Evolutionary conservation across 2,797 vertebrate species (phyloP), one percentile per base, ranked within the genome.

Genomic region (Aselliscus stoliczkanus): DNA sequence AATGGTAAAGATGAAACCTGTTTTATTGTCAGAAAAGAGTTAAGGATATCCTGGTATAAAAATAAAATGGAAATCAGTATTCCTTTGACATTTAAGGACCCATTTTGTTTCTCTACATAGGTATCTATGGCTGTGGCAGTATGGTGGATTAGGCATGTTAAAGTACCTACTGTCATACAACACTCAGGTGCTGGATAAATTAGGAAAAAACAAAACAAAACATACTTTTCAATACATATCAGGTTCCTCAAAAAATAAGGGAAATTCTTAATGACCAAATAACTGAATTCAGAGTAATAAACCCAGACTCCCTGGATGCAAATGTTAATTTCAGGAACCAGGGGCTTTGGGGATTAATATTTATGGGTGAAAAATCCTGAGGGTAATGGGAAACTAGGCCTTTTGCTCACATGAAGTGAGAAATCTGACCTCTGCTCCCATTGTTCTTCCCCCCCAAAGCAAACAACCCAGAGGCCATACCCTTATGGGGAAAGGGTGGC

Each of bases 1-100:
- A 62, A 93, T 93, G 47, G 64, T 95, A 83, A 96, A 93, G 72
- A 75, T 73, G 69, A 97, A 96, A 84, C 21, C 54, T 82, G 34
- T 93, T 95, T 96, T 96, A 96, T 93, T 93, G 79, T 92, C 81
- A 70, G 64, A 89, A 91, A 89, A 93, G 34, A 97, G 37, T 96
- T 93, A 82, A 95, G 79, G 70, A 44, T 90, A 80, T 81, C 54
- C 69, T 93, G 62, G 58, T 50, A 70, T 90, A 93, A 93, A 94
- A 92, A 81, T 94, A 80, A 90, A 34, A 34, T 65, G 44, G 65
- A 62, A 96, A 72, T 75, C 65, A 81, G 2, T 87, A 10, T 82
- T 47, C 47, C 31, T 92, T 92, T 93, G 56, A 93, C 54, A 93
- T 65, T 77, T 69, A 94, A 94, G 60, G 47, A 62, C 9, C 42